A percentile compares a stretch with the other conserved stretches of the same genome.
Evolutionary conservation across 2,888 invertebrate genomes (phyloP).

Genomic region (Amaurobius ferox): DNA sequence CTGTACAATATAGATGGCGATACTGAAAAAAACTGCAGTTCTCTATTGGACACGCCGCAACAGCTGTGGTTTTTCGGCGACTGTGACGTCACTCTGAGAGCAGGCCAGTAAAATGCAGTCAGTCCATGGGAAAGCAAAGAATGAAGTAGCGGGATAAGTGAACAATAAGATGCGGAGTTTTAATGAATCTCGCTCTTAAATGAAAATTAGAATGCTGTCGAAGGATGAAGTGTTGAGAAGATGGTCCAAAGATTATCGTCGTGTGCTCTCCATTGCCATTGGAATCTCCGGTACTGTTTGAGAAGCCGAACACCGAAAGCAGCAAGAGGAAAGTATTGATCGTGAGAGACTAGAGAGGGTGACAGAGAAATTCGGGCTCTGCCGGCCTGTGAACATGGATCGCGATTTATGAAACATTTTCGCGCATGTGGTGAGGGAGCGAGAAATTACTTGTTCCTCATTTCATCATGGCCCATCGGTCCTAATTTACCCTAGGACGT

Average conservation of each 20-base stretch:
- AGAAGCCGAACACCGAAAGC: neutral
- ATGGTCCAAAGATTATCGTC: neutral
- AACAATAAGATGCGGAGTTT: conserved; percentile 3
- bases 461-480: neutral
- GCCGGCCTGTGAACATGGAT: conserved; percentile 42
- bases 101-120: neutral
- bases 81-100: conserved; percentile 42
- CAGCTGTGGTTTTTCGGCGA: conserved; percentile 46
- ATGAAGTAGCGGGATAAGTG: neutral
- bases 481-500: conserved; percentile 28
- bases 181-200: neutral
- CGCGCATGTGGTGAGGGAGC: neutral
- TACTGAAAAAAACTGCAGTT: neutral
- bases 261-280: neutral
- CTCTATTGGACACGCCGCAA: conserved; percentile 32
- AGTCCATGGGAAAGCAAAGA: neutral
- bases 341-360: neutral
- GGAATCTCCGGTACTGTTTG: neutral
- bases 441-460: neutral
- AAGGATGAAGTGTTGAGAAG: neutral
- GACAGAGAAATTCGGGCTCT: neutral
- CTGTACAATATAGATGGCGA: neutral
- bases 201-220: neutral
- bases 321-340: conserved; percentile 8
- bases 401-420: conserved; percentile 16